Conservation (phyloP, 2,888 invertebrate genomes). For the Spialia ferax region DNA sequence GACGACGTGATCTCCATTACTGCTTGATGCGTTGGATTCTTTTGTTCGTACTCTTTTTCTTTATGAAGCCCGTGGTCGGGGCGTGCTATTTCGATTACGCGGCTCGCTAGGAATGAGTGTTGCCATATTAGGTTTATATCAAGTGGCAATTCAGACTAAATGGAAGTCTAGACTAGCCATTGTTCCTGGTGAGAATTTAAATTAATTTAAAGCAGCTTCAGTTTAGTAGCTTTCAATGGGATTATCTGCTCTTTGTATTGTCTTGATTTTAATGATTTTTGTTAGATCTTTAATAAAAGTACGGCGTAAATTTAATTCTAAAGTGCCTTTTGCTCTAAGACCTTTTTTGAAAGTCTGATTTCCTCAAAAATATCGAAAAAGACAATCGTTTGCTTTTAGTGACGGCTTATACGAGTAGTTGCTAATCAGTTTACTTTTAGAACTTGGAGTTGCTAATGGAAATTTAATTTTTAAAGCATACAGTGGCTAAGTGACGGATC, state of each 20-base stretch:
- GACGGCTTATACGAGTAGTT: background rate
- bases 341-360: too few species aligned
- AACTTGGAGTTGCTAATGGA: background rate
- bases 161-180: constrained; percentile 36
- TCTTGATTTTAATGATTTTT: background rate
- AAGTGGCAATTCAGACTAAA: constrained; percentile 42
- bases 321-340: too few species aligned
- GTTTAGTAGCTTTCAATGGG: background rate
- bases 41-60: constrained; percentile 67
- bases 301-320: too few species aligned
- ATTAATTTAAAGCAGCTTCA: constrained; percentile 19
- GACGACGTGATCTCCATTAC: constrained; percentile 82
- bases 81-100: constrained; percentile 55
- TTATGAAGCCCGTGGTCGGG: constrained; percentile 65
- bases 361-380: background rate
- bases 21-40: constrained; percentile 74
- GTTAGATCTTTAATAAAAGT: too few species aligned
- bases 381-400: background rate
- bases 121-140: constrained; percentile 40
- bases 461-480: background rate
- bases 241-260: background rate
- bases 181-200: constrained; percentile 35
- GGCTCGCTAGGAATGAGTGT: constrained; percentile 48
- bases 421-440: constrained; percentile 2
- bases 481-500: background rate